phyloP scores from a whole-genome alignment of 2,888 invertebrate genomes.

The Scaptomyza polygonia region DNA sequence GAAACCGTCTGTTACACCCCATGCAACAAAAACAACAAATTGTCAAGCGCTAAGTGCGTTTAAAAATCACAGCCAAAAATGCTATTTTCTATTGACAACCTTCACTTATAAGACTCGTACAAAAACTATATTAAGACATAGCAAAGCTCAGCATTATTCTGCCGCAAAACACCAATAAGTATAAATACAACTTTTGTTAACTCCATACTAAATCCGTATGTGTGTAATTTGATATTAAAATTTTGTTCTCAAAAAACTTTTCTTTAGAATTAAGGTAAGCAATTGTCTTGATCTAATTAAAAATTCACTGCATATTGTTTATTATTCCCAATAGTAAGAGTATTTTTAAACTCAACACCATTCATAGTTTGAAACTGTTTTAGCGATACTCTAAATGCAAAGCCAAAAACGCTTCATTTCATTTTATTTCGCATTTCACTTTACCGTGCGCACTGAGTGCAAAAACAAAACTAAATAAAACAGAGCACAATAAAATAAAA shows the following conservation, averaged over 20 bases:
- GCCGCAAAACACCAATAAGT: too few species aligned
- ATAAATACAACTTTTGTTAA: too few species aligned
- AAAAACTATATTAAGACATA: not conserved
- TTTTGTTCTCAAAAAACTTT: too few species aligned
- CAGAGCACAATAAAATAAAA: conserved; percentile 21
- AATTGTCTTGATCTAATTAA: too few species aligned
- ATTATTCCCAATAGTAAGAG: too few species aligned
- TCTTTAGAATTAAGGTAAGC: too few species aligned
- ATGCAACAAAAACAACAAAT: conserved; percentile 48
- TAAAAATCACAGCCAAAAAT: conserved; percentile 24
- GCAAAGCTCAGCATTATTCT: too few species aligned
- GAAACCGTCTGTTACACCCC: conserved; percentile 40
- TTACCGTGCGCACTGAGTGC: conserved; percentile 3
- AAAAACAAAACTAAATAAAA: conserved; percentile 14
- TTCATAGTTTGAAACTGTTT: not conserved
- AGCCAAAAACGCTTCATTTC: conserved; percentile 22
- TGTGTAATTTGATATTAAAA: too few species aligned
- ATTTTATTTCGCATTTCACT: conserved; percentile 37
- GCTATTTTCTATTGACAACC: not conserved
- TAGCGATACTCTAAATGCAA: conserved; percentile 21
- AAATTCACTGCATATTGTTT: too few species aligned
- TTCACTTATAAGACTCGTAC: not conserved
- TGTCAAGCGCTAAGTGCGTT: conserved; percentile 50
- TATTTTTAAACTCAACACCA: not conserved
- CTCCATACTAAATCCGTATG: too few species aligned